A percentile compares a stretch with the other conserved stretches of the same genome.
phyloP scores from a whole-genome alignment of 2,888 invertebrate species.

The Caenorhabditis macrosperma region DNA sequence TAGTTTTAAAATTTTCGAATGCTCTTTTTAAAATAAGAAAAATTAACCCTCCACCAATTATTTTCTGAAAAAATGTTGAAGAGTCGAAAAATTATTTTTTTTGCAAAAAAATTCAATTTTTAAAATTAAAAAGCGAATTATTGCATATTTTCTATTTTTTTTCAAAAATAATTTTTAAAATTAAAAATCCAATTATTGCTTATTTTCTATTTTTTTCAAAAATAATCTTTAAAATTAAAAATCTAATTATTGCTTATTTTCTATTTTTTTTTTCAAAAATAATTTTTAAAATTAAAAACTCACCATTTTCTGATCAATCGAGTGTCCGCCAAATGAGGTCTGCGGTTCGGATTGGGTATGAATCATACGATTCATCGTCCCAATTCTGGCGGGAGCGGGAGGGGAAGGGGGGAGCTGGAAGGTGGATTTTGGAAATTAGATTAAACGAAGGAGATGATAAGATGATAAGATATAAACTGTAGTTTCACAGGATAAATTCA shows the following conservation, averaged over 20 bases:
- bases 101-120: background rate
- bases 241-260: background rate
- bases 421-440: background rate
- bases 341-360: constrained; percentile 54
- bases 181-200: background rate
- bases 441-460: background rate
- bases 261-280: constrained; percentile 2
- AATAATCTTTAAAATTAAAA: background rate
- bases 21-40: no score
- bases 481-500: background rate
- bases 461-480: constrained; percentile 3
- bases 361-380: constrained; percentile 57
- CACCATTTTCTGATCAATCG: background rate
- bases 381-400: background rate
- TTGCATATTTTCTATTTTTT: no score
- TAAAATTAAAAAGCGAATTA: background rate
- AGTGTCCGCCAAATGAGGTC: constrained; percentile 38
- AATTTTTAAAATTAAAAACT: background rate
- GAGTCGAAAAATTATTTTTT: background rate
- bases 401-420: background rate
- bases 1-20: no score
- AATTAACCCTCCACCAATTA: no score
- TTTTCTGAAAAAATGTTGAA: no score
- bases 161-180: background rate
- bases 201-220: background rate